Conservation (phyloP, 1,140 invertebrate genomes). For the Listronotus bonariensis region DNA sequence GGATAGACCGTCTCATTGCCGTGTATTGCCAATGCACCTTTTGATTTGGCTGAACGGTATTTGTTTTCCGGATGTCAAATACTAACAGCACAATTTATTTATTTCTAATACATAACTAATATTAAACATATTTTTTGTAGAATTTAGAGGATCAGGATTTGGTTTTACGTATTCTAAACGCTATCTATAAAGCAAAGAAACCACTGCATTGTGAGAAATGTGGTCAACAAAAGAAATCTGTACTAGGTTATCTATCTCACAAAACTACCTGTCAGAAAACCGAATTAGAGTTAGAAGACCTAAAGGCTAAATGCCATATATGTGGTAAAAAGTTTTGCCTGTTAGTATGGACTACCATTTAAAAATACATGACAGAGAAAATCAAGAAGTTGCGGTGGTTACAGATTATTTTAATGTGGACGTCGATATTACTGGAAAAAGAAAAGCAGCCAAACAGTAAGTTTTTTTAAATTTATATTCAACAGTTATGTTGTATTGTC, state of each 20-base stretch:
- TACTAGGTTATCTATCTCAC: constrained; percentile 67
- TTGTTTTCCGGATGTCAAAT: neutral
- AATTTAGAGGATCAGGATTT: constrained; percentile 45
- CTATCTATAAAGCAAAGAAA: constrained; percentile 50
- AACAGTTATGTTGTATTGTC: constrained; percentile 1
- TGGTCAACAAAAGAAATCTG: constrained; percentile 60
- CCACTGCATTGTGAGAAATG: constrained; percentile 64
- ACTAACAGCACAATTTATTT: neutral
- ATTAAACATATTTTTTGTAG: constrained; percentile 37
- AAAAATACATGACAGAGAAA: constrained; percentile 31
- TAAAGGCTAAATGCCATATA: constrained; percentile 60
- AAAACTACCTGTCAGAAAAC: constrained; percentile 64
- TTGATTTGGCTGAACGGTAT: neutral
- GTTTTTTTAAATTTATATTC: constrained; percentile 9
- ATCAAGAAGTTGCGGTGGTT: neutral
- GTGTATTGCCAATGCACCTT: no score
- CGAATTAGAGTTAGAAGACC: constrained; percentile 60
- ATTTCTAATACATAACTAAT: neutral
- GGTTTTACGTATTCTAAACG: constrained; percentile 42
- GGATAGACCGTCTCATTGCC: no score
- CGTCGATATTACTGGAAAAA: constrained; percentile 20
- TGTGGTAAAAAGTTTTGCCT: constrained; percentile 63
- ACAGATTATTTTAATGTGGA: constrained; percentile 18
- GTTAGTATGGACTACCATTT: constrained; percentile 58
- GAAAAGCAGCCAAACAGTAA: constrained; percentile 45